Evolutionary conservation across 2,888 invertebrate species (phyloP).

Genomic region (Xestoiulus laeticollis): DNA sequence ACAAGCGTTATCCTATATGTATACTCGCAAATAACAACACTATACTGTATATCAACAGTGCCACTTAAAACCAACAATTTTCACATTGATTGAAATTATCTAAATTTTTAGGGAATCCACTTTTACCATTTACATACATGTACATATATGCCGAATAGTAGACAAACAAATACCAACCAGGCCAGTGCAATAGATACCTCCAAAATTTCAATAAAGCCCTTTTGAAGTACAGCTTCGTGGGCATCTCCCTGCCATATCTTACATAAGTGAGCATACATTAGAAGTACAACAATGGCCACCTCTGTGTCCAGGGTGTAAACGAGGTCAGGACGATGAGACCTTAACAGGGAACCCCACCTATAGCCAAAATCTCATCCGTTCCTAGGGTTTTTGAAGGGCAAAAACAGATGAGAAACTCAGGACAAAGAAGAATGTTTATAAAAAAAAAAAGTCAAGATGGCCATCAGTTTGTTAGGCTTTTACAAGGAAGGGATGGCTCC

Average conservation of each 20-base stretch:
- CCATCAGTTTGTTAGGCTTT: conserved; percentile 43
- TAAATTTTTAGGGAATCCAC: not conserved
- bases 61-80: no score
- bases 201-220: not conserved
- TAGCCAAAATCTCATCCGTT: conserved; percentile 1
- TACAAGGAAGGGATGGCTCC: conserved; percentile 40
- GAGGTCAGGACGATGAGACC: conserved; percentile 36
- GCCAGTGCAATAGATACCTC: not conserved
- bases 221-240: not conserved
- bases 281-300: conserved; percentile 1
- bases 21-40: no score
- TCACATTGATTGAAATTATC: no score
- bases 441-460: conserved; percentile 36
- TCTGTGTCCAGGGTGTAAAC: conserved; percentile 36
- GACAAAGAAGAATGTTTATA: conserved; percentile 41
- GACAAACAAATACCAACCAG: not conserved
- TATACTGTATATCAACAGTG: no score
- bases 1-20: no score
- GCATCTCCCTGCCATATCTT: not conserved
- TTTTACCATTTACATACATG: not conserved
- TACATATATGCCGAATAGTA: not conserved
- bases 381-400: conserved; percentile 21
- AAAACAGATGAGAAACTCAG: conserved; percentile 23
- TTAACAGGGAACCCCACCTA: conserved; percentile 28
- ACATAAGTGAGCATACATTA: conserved; percentile 40